Conservation (phyloP, 1,140 invertebrate genomes). For the Drosophila fuyamai region DNA sequence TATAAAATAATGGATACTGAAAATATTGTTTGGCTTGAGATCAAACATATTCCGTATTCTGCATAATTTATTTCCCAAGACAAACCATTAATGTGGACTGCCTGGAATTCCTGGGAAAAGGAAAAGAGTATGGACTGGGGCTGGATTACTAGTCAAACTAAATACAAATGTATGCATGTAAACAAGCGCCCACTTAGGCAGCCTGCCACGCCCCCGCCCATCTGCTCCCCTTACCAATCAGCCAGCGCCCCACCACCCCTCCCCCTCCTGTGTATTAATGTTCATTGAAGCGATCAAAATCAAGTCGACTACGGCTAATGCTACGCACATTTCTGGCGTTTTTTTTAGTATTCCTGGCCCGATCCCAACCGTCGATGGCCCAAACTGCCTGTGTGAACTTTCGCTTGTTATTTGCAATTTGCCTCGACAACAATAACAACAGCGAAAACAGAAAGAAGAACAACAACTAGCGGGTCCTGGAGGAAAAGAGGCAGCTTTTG, state of each 20-base stretch:
- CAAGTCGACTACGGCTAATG: slow-evolving; percentile 82
- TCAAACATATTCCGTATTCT: slow-evolving; percentile 1
- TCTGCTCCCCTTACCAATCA: slow-evolving; percentile 4
- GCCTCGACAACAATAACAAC: slow-evolving; percentile 57
- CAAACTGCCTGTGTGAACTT: slow-evolving; percentile 64
- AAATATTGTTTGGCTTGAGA: not conserved
- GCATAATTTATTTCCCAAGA: slow-evolving; percentile 15
- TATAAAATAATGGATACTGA: not conserved
- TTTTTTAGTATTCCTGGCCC: slow-evolving; percentile 49
- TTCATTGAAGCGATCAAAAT: slow-evolving; percentile 83
- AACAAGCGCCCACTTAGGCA: slow-evolving; percentile 77
- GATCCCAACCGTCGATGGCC: slow-evolving; percentile 58
- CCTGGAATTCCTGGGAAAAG: not conserved
- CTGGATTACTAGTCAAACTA: slow-evolving; percentile 54
- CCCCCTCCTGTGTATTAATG: slow-evolving; percentile 64
- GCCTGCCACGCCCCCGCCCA: slow-evolving; percentile 37
- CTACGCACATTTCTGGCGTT: slow-evolving; percentile 71
- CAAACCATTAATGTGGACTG: slow-evolving; percentile 23
- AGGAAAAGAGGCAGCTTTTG: slow-evolving; percentile 44
- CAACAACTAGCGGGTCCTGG: slow-evolving; percentile 8
- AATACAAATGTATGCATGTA: slow-evolving; percentile 79
- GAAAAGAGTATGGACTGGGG: slow-evolving; percentile 18
- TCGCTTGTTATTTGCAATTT: slow-evolving; percentile 80
- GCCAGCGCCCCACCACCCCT: not conserved
- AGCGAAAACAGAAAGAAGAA: slow-evolving; percentile 15